phyloP scores from a whole-genome alignment of 2,113 vertebrate genomes.

The Callipepla squamata region DNA sequence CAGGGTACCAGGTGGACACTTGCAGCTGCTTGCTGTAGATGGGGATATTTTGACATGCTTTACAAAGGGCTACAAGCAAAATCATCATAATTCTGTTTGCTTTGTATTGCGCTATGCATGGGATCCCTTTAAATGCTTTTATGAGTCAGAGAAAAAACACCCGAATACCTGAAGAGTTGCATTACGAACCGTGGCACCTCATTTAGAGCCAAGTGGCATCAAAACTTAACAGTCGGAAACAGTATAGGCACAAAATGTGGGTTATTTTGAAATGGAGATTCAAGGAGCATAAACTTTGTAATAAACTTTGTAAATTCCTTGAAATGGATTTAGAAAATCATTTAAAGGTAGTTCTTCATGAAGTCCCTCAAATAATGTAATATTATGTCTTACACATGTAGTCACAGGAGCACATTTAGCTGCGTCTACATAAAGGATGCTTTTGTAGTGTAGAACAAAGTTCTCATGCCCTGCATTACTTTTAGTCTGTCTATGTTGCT shows the following conservation, averaged over 20 bases:
- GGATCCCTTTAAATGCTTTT: not conserved
- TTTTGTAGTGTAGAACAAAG: too few species aligned
- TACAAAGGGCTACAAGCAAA: not conserved
- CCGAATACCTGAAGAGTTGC: not conserved
- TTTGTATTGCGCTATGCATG: not conserved
- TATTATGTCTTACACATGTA: too few species aligned
- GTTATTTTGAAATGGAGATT: not conserved
- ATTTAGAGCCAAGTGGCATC: fast-evolving
- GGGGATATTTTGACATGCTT: not conserved
- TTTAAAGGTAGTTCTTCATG: too few species aligned
- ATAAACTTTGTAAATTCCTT: too few species aligned
- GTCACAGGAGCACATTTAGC: too few species aligned
- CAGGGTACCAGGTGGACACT: not conserved
- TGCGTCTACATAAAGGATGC: too few species aligned
- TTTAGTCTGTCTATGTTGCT: too few species aligned
- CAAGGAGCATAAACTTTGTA: too few species aligned
- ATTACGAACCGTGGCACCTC: not conserved
- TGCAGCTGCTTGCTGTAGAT: not conserved
- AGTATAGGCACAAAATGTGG: not conserved
- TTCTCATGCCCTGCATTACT: too few species aligned
- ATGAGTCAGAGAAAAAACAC: not conserved
- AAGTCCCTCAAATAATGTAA: too few species aligned
- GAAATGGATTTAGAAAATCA: too few species aligned
- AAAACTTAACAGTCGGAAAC: not conserved
- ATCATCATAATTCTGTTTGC: not conserved